A percentile compares a stretch with the other conserved stretches of the same genome.
These are phyloP conservation scores for Lithophane leautieri DNA, from an alignment of 2,888 invertebrate genomes.

Conservation along the genomic window DNA sequence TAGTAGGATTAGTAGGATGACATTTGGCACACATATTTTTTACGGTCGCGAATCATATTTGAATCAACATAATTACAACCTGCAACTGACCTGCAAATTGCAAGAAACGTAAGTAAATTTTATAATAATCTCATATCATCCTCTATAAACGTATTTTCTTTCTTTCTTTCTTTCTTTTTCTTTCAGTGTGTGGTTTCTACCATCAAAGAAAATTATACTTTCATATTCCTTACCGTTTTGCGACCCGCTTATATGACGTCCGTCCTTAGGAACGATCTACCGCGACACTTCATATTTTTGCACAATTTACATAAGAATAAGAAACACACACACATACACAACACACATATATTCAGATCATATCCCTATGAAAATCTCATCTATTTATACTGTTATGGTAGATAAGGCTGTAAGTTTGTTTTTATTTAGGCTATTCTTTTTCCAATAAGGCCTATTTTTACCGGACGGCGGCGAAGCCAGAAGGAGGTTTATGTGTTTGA, in stretches of 20 bases:
- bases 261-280: not conserved
- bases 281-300: slow-evolving; percentile 38
- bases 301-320: slow-evolving; percentile 50
- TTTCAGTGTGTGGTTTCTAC: not conserved
- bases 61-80: too few relatives aligned
- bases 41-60: too few relatives aligned
- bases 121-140: slow-evolving; percentile 12
- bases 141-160: too few relatives aligned
- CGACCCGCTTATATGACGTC: slow-evolving; percentile 11
- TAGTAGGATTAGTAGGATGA: too few relatives aligned
- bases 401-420: not conserved
- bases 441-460: not conserved
- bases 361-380: slow-evolving; percentile 14
- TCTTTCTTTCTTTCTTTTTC: too few relatives aligned
- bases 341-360: slow-evolving; percentile 37
- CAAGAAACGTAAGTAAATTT: too few relatives aligned
- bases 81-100: too few relatives aligned
- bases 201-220: slow-evolving; percentile 24
- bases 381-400: not conserved
- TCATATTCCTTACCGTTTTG: slow-evolving; percentile 7
- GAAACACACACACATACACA: too few relatives aligned
- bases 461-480: too few relatives aligned
- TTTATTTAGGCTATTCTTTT: not conserved
- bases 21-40: too few relatives aligned
- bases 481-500: too few relatives aligned